Base-by-base conservation (phyloP, 1,140 invertebrate species). In the Hyles vespertilio region DNA sequence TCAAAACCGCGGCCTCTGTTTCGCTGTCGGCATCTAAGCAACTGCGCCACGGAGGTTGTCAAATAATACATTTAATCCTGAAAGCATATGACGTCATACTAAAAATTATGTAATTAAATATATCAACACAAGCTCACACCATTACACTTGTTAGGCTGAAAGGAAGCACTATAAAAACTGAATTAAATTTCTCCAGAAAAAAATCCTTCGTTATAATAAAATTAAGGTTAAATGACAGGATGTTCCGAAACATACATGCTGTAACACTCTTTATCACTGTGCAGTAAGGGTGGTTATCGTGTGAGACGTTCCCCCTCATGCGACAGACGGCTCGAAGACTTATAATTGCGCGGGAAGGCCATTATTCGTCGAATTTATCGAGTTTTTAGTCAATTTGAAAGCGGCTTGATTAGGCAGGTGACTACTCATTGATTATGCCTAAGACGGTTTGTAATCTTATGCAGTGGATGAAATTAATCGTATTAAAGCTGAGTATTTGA, bases 131-230 rank as follows among this genome's bases (percentile, higher is more conserved):
- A 47, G 32, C 10, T 12, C 32, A 32, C 11, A 9, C 32, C 34
- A 48, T 43, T 54, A 54, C 6, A 54, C 36, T 11, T 9, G 50
- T 8, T 40, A 53, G n/a, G 3, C 10, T 22, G 3, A 3, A 32
- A 40, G 43, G 65, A 67, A 67, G 51, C 65, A 51, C 58, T 62
- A 63, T n/a, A 60, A 67, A 43, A 2, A 32, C 32, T 3, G 51
- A 63, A 67, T 63, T 63, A 56, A 63, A 60, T 67, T 67, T 59
- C 33, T 54, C 32, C 43, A 52, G 57, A 67, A 67, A 22, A 22
- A 54, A 54, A 54, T 54, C 52, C 36, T 44, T 5, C 4, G 40
- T 9, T 44, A 36, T 45, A 54, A 54, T 54, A 44, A 54, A 54
- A 54, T 54, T 54, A 53, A 53, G 51, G 34, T 53, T 53, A 11